Evolutionary conservation across 2,888 invertebrate genomes (phyloP).

Genomic region (Melinopterus prodromus): DNA sequence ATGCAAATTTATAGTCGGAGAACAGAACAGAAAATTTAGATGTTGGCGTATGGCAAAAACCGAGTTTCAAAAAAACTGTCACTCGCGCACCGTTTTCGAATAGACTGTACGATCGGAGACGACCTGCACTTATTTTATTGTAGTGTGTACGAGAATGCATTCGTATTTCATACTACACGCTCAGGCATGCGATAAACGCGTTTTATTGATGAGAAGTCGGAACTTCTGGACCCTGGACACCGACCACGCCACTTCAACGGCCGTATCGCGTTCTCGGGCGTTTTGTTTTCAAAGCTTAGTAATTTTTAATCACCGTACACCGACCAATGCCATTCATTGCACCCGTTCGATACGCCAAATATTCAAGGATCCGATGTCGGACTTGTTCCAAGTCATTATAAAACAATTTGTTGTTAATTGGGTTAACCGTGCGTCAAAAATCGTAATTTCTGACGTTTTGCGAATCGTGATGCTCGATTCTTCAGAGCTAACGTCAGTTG

Average conservation of each 20-base stretch:
- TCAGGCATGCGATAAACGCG: background rate
- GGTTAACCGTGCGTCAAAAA: too few species aligned
- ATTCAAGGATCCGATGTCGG: too few species aligned
- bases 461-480: too few species aligned
- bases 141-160: background rate
- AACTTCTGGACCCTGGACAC: background rate
- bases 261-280: background rate
- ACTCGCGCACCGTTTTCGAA: background rate
- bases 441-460: too few species aligned
- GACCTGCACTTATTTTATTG: background rate
- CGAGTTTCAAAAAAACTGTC: background rate
- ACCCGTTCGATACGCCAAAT: too few species aligned
- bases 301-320: background rate
- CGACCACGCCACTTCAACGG: background rate
- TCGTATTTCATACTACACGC: background rate
- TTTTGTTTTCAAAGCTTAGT: background rate
- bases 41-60: background rate
- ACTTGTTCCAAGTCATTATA: too few species aligned
- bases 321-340: background rate
- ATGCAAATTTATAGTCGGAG: background rate
- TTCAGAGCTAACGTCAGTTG: too few species aligned
- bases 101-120: background rate
- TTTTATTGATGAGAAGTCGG: background rate
- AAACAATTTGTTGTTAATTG: too few species aligned
- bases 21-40: background rate